phyloP scores from a whole-genome alignment of 2,888 invertebrate genomes.

The Brachylomia viminalis region DNA sequence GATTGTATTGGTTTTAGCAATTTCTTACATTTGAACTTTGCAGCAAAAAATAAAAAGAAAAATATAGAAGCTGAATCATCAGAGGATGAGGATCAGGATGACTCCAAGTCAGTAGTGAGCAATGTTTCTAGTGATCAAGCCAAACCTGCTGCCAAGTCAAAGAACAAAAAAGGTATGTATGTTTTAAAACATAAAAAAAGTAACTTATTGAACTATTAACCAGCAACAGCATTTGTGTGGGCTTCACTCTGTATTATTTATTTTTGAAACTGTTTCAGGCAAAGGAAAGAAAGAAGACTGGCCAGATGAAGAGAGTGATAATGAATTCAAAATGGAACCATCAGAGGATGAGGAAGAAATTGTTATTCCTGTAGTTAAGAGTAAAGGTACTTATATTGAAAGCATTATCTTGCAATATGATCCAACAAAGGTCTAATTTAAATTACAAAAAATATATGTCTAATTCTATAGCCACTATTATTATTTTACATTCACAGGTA shows the following conservation, averaged over 20 bases:
- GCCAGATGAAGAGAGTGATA: slow-evolving; percentile 85
- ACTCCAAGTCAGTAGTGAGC: slow-evolving; percentile 82
- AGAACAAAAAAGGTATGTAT: slow-evolving; percentile 81
- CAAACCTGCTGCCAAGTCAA: slow-evolving; percentile 75
- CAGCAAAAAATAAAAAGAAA: slow-evolving; percentile 87
- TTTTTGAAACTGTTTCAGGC: slow-evolving; percentile 64
- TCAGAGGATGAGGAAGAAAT: slow-evolving; percentile 83
- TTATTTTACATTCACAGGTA: slow-evolving; percentile 71
- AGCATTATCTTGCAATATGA: background rate
- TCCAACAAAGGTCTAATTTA: background rate
- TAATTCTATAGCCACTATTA: background rate
- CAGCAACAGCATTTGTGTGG: background rate
- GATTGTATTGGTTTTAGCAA: background rate
- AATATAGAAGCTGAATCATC: slow-evolving; percentile 86
- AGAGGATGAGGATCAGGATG: slow-evolving; percentile 87
- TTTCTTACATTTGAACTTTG: slow-evolving; percentile 36
- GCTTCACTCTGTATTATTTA: background rate
- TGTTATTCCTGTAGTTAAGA: slow-evolving; percentile 82
- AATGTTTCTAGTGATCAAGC: slow-evolving; percentile 81
- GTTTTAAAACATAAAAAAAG: background rate
- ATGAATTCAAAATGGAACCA: slow-evolving; percentile 81
- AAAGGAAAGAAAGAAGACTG: slow-evolving; percentile 82
- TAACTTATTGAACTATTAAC: background rate
- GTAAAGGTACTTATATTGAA: slow-evolving; percentile 76
- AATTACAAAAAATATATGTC: background rate